Conservation (phyloP, 2,113 vertebrate genomes). For the Thoracochromis brauschi region DNA sequence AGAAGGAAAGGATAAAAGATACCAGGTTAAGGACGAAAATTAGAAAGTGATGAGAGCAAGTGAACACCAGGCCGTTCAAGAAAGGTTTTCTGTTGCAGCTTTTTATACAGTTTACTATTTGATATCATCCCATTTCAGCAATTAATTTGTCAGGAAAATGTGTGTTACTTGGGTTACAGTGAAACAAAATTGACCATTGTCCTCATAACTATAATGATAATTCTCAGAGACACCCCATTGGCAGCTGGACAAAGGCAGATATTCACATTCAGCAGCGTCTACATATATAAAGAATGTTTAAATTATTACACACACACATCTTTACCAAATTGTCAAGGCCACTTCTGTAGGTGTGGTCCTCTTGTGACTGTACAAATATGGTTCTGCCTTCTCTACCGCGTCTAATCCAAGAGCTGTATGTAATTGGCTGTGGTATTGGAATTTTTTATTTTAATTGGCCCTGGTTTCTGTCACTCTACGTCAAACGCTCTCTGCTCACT, state of each 20-base stretch:
- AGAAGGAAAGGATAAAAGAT: neutral
- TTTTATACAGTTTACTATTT: neutral
- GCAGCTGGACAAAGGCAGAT: neutral
- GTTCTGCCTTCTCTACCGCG: neutral
- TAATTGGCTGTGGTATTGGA: neutral
- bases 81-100: neutral
- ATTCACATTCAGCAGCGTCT: neutral
- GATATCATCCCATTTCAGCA: neutral
- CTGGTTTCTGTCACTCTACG: neutral
- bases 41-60: neutral
- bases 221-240: neutral
- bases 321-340: neutral
- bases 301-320: neutral
- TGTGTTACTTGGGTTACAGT: neutral
- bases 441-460: neutral
- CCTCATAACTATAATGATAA: neutral
- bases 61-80: neutral
- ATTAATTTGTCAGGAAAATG: neutral
- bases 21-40: neutral
- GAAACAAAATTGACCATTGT: neutral
- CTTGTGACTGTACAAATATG: neutral
- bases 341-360: constrained; percentile 27
- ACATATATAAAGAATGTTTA: neutral
- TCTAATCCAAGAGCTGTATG: neutral
- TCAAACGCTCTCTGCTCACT: neutral